These are phyloP conservation scores for Darevskia mixta DNA, from an alignment of 2,797 vertebrate species.

Conservation along the genomic window DNA sequence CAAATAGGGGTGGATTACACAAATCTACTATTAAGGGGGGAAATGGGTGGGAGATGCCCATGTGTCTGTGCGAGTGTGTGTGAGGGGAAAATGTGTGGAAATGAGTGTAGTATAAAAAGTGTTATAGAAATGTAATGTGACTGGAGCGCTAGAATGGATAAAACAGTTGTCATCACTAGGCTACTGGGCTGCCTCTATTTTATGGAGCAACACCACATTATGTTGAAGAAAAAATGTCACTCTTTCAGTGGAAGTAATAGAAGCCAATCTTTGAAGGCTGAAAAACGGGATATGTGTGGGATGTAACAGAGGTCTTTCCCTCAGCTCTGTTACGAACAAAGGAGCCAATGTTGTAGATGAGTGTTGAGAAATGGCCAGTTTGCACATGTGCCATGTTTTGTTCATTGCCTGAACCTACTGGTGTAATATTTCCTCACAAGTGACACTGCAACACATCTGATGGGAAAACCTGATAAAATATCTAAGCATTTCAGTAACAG, in stretches of 20 bases:
- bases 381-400: constrained; percentile 36
- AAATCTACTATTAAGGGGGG: background rate
- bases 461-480: constrained; percentile 52
- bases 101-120: background rate
- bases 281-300: constrained; percentile 49
- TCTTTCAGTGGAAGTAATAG: constrained; percentile 45
- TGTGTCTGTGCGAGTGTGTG: background rate
- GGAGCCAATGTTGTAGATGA: constrained; percentile 45
- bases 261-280: constrained; percentile 6
- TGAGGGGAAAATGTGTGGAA: background rate
- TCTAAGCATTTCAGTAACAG: constrained; percentile 35
- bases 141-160: background rate
- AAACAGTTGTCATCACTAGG: background rate
- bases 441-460: constrained; percentile 31
- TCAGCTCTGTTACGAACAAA: constrained; percentile 46
- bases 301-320: constrained; percentile 58
- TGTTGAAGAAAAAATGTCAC: background rate
- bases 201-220: background rate
- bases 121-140: background rate
- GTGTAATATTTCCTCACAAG: constrained; percentile 63
- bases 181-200: background rate
- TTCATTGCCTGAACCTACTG: constrained; percentile 51
- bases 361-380: constrained; percentile 54
- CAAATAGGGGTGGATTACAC: background rate
- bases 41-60: background rate